Evolutionary conservation across 2,113 vertebrate genomes (phyloP), one percentile per base, ranked within the genome.

Genomic region (Xerus inauris): DNA sequence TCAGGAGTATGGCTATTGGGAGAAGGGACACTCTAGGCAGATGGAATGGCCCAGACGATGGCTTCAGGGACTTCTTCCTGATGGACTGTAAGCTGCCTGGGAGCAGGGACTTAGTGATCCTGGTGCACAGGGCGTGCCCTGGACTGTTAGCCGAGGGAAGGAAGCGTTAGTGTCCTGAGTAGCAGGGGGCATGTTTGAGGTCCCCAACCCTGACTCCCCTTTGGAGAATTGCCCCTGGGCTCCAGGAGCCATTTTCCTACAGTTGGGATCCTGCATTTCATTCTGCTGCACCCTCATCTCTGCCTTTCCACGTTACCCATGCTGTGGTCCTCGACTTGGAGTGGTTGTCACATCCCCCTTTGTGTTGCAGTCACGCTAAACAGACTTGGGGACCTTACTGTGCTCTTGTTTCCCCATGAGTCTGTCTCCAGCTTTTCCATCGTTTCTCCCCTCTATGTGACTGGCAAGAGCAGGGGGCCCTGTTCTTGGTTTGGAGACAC

Each of bases 361-460:
- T 83, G 97, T 85, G 97, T 51, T 4, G 49, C 13, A 51, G 49
- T 51, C 49, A 57, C 59, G 85, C 95, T 95, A 97, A 98, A 98
- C 97, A 98, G 12, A 84, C 94, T 93, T 97, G 97, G 95, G 94
- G 73, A 49, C 91, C 54, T 20, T 54, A 40, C 22, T 62, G 89
- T 22, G 79, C 96, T 93, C 97, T 97, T 97, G 84, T 97, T 98
- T 97, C 97, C 97, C 94, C 89, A 94, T 98, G 98, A 98, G 98
- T 98, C 98, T 98, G 77, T 71, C 89, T 94, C 89, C 94, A 87
- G 97, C 38, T 84, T 97, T 98, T 98, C 96, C 91, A 98, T 97
- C 97, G 2, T 93, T 97, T 97, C 97, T 94, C 71, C 94, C 90
- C 96, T 38, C 71, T 96, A 97, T 97, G 91, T 90, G 73, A 79